phyloP scores from a whole-genome alignment of 2,797 vertebrate genomes.

The Caiman crocodilus region DNA sequence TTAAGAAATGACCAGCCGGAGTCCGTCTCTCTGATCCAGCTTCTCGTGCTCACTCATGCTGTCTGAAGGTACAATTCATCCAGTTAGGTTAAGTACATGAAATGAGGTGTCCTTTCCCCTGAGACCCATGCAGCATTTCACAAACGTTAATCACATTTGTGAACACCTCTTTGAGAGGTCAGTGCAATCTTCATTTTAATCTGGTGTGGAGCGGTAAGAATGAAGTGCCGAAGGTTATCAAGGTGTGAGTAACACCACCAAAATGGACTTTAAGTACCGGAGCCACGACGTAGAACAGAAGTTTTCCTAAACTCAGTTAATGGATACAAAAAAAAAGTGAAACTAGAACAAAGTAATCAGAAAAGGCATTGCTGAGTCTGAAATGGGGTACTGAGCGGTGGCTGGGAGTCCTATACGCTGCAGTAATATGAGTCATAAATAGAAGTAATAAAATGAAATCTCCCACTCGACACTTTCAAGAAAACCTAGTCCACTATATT shows the following conservation, averaged over 20 bases:
- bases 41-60: background rate
- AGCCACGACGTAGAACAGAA: rapidly evolving
- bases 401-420: background rate
- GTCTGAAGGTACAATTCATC: rapidly evolving
- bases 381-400: background rate
- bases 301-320: background rate
- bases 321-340: background rate
- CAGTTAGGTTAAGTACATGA: no score
- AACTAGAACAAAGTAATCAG: rapidly evolving
- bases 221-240: background rate
- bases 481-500: rapidly evolving
- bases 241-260: no score
- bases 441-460: background rate
- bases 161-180: background rate
- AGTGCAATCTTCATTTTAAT: background rate
- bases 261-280: background rate
- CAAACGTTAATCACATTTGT: background rate
- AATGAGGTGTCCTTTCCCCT: no score
- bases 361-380: background rate
- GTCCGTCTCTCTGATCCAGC: rapidly evolving
- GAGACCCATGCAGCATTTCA: background rate
- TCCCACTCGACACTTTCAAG: background rate
- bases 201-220: background rate
- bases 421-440: background rate
- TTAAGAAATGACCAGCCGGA: background rate